Base-by-base conservation (phyloP, 2,113 vertebrate genomes). In the Triplophysa rosa region DNA sequence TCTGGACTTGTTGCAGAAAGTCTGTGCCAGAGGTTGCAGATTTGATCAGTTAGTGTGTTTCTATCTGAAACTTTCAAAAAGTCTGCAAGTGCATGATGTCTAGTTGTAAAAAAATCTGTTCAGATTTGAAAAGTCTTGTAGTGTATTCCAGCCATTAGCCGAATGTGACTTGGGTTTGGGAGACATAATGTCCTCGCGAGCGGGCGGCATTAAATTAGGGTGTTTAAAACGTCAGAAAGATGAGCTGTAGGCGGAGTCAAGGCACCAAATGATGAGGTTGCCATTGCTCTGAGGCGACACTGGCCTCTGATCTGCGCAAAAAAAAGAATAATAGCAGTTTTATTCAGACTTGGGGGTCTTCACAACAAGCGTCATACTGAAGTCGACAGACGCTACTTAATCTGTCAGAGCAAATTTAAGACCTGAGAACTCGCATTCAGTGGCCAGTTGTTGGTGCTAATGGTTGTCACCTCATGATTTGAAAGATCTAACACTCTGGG, bases 151-250 rank as follows among this genome's bases (percentile, higher is more conserved):
- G n/a, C n/a, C n/a, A n/a, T n/a, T n/a, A 52, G 29, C 19, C 19
- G 49, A 12, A 37, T 16, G 63, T 14, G 21, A 24, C 56, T 62
- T 10, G 21, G 14, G 56, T 37, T 42, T 62, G 64, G 67, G 58
- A 58, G 70, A 40, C 1, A 10, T 56, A 14, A 26, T 49, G 24
- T 63, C 42, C 67, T 77, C 23, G 29, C 23, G 69, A 23, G 29
- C n/a, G n/a, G 54, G 33, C 33, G n/a, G 72, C 40, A 74, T 74
- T 74, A 74, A 82, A 78, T 65, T 78, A 77, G 76, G 76, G 76
- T 62, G 63, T 52, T 82, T 73, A 78, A 82, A 82, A 73, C 19
- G 75, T 82, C 81, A 78, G 61, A 21, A 12, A 61, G 61, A 23
- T 66, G 68, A 59, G 61, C 26, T 29, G 52, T 74, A 56, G 76